These are phyloP conservation scores for Phyllotreta striolata DNA, from an alignment of 2,888 invertebrate species.

Conservation along the genomic window DNA sequence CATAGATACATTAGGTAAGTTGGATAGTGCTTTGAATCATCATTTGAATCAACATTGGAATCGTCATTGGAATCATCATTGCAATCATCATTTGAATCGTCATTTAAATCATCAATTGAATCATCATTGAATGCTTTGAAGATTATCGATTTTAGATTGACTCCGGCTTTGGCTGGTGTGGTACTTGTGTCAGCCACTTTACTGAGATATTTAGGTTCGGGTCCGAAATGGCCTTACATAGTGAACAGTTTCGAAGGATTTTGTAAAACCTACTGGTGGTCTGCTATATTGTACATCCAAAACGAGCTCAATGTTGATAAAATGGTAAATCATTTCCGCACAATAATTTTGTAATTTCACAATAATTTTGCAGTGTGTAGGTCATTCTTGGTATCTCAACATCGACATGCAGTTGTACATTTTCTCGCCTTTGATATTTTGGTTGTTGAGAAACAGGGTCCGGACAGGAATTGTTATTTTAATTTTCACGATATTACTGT, in stretches of 20 bases:
- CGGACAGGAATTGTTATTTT: conserved; percentile 40
- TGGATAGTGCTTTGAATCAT: too few species aligned
- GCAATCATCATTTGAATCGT: too few species aligned
- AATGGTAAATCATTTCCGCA: conserved; percentile 26
- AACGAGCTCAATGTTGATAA: conserved; percentile 47
- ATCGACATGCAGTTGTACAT: conserved; percentile 68
- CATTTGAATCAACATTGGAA: not conserved
- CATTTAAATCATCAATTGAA: not conserved
- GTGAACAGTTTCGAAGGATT: conserved; percentile 39
- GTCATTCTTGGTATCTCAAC: conserved; percentile 68
- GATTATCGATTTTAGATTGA: conserved; percentile 56
- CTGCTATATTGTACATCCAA: conserved; percentile 49
- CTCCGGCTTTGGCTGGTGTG: conserved; percentile 62
- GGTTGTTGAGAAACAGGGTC: conserved; percentile 61
- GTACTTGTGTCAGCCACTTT: conserved; percentile 61
- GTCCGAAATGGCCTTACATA: conserved; percentile 61
- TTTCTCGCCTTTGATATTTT: conserved; percentile 62
- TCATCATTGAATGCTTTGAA: too few species aligned
- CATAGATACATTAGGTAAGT: conserved; percentile 30
- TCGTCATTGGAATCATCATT: too few species aligned
- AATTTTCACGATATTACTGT: conserved; percentile 36
- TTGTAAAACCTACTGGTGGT: conserved; percentile 52
- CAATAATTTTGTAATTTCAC: not conserved
- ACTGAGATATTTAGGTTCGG: conserved; percentile 61
- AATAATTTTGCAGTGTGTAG: conserved; percentile 59